phyloP scores from a whole-genome alignment of 2,113 vertebrate species.

The Vulpes vulpes region DNA sequence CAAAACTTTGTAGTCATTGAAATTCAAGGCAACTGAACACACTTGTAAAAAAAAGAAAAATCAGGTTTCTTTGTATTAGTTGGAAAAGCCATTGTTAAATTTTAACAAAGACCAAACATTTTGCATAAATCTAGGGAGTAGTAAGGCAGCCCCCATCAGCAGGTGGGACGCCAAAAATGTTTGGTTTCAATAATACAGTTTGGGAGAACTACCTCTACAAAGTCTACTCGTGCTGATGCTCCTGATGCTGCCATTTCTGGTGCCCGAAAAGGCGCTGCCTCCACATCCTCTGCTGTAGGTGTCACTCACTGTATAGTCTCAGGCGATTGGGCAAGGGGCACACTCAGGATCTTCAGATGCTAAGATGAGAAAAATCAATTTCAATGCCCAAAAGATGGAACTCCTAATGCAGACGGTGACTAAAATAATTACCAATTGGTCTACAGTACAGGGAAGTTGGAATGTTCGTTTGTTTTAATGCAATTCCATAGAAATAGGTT shows the following conservation, averaged over 20 bases:
- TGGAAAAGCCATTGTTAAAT: conserved; percentile 43
- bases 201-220: conserved; percentile 87
- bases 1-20: conserved; percentile 47
- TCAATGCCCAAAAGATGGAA: conserved; percentile 87
- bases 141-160: conserved; percentile 80
- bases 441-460: conserved; percentile 55
- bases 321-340: conserved; percentile 85
- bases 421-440: conserved; percentile 71
- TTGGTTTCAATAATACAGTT: conserved; percentile 75
- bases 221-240: conserved; percentile 84
- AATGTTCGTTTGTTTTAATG: conserved; percentile 36
- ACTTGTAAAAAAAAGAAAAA: conserved; percentile 49
- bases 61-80: conserved; percentile 46
- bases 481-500: conserved; percentile 30
- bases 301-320: conserved; percentile 84
- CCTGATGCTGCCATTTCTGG: conserved; percentile 85
- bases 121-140: conserved; percentile 52
- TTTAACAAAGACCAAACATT: conserved; percentile 77
- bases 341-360: conserved; percentile 84
- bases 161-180: conserved; percentile 70
- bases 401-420: conserved; percentile 82
- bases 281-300: conserved; percentile 83
- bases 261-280: conserved; percentile 83
- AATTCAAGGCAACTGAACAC: conserved; percentile 41
- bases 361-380: conserved; percentile 88